Conservation (phyloP, 2,888 invertebrate species). For the Synanthedon tipuliformis region DNA sequence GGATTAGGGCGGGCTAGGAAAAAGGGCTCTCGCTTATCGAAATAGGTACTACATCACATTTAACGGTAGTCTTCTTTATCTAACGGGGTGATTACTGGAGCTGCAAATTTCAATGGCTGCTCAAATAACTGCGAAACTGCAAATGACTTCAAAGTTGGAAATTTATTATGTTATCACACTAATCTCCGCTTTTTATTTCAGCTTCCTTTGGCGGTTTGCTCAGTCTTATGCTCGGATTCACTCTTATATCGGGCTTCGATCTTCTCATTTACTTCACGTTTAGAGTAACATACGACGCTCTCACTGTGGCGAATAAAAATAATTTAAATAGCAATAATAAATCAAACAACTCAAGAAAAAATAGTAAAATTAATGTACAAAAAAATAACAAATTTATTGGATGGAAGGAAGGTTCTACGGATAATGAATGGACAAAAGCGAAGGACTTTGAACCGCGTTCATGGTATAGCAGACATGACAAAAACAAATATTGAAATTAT, state of each 20-base stretch:
- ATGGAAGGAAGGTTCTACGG: background rate
- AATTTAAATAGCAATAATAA: background rate
- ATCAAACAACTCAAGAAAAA: background rate
- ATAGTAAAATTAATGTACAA: background rate
- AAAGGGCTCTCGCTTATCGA: no score
- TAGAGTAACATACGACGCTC: slow-evolving; percentile 50
- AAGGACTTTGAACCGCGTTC: no score
- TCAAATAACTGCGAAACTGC: no score
- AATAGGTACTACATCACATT: no score
- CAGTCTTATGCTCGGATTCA: slow-evolving; percentile 78
- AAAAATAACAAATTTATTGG: background rate
- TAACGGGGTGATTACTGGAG: no score
- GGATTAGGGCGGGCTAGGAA: no score
- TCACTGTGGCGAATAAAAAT: background rate
- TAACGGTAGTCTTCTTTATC: no score
- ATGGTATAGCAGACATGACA: no score
- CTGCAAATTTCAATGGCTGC: no score
- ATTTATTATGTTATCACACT: background rate
- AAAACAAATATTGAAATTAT: no score
- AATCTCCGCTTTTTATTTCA: slow-evolving; percentile 21
- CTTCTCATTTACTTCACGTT: slow-evolving; percentile 73
- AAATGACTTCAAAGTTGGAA: background rate
- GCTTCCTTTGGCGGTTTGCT: slow-evolving; percentile 79
- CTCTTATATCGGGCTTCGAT: slow-evolving; percentile 76
- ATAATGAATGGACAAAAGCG: no score